Evolutionary conservation across 2,113 vertebrate species (phyloP), one percentile per base, ranked within the genome.

Genomic region (Trematomus loennbergii): DNA sequence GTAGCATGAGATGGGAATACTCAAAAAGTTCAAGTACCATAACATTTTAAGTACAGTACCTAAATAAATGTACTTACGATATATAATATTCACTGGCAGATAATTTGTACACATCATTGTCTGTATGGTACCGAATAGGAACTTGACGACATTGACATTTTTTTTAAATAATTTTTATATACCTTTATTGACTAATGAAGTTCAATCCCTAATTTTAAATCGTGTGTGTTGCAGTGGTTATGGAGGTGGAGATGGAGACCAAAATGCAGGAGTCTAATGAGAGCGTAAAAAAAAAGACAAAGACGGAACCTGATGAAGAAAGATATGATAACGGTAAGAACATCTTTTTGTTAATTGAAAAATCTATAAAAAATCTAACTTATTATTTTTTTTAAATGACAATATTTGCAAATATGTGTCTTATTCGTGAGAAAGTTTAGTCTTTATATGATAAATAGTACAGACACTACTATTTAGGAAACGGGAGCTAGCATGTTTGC

Each of bases 181-280:
- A n/a, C n/a, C n/a, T n/a, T 36, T 5, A 36, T 36, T 4, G 33
- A 46, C 3, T 22, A 0, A 3, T 72, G 45, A 22, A 59, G 10
- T 60, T 36, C 18, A 59, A 20, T 36, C 22, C 25, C 9, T 16
- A 20, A 36, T 17, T 36, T 61, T 40, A 52, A 16, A 6, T 48
- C 1, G 13, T 65, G 40, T 79, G n/a, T 48, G 17, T 77, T 70
- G 22, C 64, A 79, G 77, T 16, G 1, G 17, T 33, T 18, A 86
- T 88, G 77, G 75, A 84, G 62, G 40, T 79, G 40, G 77, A 81
- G 25, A 20, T 70, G 43, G 64, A 62, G 63, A 52, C 29, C 0
- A 82, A 40, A 43, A 48, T 66, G 17, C 52, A 13, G n/a, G 33
- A 62, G 29, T 59, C 62, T 5, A 16, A 2, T 1, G 49, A 50